Conservation (phyloP, 2,797 vertebrate genomes). For the Pseudochaenichthys georgianus region DNA sequence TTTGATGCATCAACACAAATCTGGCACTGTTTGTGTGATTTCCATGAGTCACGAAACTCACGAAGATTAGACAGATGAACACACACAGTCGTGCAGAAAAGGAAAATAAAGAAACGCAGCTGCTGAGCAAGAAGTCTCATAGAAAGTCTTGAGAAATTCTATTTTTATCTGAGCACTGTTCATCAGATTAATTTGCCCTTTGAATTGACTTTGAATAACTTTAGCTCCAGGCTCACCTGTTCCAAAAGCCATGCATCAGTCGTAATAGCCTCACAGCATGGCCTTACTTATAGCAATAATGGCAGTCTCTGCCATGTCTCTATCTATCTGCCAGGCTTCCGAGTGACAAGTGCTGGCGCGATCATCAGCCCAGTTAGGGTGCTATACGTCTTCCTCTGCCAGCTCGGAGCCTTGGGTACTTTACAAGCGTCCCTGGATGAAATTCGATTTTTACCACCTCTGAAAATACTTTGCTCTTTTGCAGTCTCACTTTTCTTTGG, state of each 20-base stretch:
- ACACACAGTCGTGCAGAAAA: neutral
- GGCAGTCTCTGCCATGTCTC: conserved; percentile 54
- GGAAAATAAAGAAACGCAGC: conserved; percentile 39
- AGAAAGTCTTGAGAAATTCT: conserved; percentile 21
- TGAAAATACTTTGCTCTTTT: conserved; percentile 61
- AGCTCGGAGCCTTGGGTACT: conserved; percentile 62
- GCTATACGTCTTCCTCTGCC: conserved; percentile 71
- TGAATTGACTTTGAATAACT: conserved; percentile 71
- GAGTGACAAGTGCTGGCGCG: conserved; percentile 66
- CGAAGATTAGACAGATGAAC: neutral
- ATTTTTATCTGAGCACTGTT: conserved; percentile 45
- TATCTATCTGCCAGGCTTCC: conserved; percentile 72
- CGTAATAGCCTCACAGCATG: conserved; percentile 64
- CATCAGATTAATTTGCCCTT: conserved; percentile 63
- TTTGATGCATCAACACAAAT: conserved; percentile 8
- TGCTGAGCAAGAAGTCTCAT: conserved; percentile 25
- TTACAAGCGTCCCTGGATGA: conserved; percentile 59
- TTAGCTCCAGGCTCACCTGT: conserved; percentile 68
- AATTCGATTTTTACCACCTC: conserved; percentile 75
- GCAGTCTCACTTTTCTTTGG: conserved; percentile 33
- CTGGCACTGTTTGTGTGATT: conserved; percentile 10
- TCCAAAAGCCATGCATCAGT: conserved; percentile 57
- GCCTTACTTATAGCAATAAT: conserved; percentile 72
- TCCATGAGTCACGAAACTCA: conserved; percentile 9
- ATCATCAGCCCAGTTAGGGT: conserved; percentile 69